Percentiles rank a stretch among this genome's conserved stretches.
phyloP scores from a whole-genome alignment of 2,113 vertebrate genomes.

The Eudyptes chrysolophus region DNA sequence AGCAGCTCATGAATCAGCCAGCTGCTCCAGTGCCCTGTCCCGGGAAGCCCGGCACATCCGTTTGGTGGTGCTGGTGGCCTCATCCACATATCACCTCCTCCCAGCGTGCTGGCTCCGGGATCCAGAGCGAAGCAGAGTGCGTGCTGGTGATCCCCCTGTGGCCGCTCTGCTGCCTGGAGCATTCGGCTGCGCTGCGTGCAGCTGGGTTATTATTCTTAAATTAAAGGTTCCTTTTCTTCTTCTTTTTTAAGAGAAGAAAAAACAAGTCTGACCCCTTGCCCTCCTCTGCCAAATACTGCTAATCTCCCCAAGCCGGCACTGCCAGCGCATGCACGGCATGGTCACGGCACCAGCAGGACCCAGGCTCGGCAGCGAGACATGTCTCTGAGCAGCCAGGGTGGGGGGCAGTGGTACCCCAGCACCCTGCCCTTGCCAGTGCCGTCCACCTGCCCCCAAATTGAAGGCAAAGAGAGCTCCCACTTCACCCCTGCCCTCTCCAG shows the following conservation, averaged over 20 bases:
- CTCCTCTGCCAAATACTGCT: constrained; percentile 31
- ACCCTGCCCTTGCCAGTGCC: neutral
- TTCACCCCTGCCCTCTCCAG: neutral
- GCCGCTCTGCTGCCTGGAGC: accelerated
- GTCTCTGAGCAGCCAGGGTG: neutral
- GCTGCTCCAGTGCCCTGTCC: neutral
- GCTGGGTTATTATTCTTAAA: constrained; percentile 15
- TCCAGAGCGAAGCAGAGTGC: neutral
- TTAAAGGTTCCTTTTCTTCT: constrained; percentile 11
- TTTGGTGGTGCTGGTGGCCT: constrained; percentile 12
- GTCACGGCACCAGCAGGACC: neutral
- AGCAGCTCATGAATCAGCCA: neutral
- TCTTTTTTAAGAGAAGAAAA: neutral
- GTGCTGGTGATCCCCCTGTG: neutral
- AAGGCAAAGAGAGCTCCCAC: neutral
- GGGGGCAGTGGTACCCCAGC: accelerated
- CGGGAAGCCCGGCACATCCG: accelerated
- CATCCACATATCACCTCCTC: neutral
- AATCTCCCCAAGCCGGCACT: neutral
- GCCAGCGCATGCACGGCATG: neutral
- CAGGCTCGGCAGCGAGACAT: accelerated
- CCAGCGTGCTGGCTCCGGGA: accelerated
- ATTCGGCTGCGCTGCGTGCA: accelerated
- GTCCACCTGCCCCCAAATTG: accelerated
- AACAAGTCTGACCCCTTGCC: neutral